Evolutionary conservation across 2,113 vertebrate genomes (phyloP).

Genomic region (Esox niger): DNA sequence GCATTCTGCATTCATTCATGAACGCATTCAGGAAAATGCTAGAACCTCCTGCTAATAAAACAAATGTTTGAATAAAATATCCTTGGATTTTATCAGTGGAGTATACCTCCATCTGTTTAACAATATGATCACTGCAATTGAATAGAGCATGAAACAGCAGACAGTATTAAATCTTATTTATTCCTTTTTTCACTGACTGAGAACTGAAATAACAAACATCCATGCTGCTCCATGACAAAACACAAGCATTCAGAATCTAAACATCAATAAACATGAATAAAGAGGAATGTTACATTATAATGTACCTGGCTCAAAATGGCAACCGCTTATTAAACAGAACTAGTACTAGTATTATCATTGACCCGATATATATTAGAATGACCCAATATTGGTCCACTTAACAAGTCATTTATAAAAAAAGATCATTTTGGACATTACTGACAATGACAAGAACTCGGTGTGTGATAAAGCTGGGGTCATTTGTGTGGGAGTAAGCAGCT

Average conservation of each 20-base stretch:
- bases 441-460: not conserved
- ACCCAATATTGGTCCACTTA: conserved; percentile 7
- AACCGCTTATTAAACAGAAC: not conserved
- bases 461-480: not conserved
- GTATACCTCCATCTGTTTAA: not conserved
- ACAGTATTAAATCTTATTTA: not conserved
- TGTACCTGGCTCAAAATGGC: not conserved
- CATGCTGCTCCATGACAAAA: not conserved
- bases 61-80: no score
- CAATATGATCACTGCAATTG: no score
- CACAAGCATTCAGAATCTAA: conserved; percentile 1
- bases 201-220: not conserved
- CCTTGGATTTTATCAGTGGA: not conserved
- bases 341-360: not conserved
- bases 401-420: not conserved
- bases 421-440: not conserved
- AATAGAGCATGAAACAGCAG: conserved; percentile 1
- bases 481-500: not conserved
- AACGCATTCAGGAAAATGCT: not conserved
- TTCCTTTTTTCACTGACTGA: not conserved
- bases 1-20: not conserved
- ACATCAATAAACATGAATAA: conserved; percentile 2
- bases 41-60: not conserved
- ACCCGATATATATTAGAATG: no score
- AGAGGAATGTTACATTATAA: not conserved